Evolutionary conservation across 2,113 vertebrate genomes (phyloP).

Genomic region (Macrotus californicus): DNA sequence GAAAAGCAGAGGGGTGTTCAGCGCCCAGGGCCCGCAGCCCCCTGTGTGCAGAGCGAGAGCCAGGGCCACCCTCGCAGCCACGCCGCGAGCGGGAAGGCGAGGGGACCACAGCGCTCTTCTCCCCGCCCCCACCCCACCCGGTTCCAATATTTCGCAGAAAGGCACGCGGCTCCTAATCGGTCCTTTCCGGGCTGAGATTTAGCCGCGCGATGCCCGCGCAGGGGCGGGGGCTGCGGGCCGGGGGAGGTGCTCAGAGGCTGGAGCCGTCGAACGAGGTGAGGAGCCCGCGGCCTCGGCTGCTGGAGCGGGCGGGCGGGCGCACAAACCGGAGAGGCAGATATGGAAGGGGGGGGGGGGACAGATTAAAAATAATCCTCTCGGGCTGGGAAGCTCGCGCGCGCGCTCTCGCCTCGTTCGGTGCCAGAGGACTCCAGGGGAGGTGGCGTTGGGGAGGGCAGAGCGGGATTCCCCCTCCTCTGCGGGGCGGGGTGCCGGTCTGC

Average conservation of each 20-base stretch:
- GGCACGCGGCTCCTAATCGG: slow-evolving; percentile 70
- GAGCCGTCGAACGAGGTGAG: slow-evolving; percentile 70
- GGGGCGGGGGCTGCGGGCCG: slow-evolving; percentile 63
- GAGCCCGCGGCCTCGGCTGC: slow-evolving; percentile 62
- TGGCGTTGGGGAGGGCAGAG: slow-evolving; percentile 72
- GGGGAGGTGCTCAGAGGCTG: slow-evolving; percentile 66
- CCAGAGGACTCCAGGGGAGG: slow-evolving; percentile 73
- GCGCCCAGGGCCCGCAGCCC: background rate
- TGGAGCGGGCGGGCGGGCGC: slow-evolving; percentile 54
- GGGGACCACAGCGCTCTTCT: slow-evolving; percentile 49
- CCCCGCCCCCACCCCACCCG: slow-evolving; percentile 71
- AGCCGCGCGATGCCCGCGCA: slow-evolving; percentile 61
- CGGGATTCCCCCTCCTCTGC: slow-evolving; percentile 70
- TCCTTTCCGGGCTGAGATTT: slow-evolving; percentile 67
- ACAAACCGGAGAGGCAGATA: slow-evolving; percentile 60
- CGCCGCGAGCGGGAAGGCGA: slow-evolving; percentile 36
- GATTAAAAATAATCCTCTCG: slow-evolving; percentile 73
- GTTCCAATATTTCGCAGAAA: slow-evolving; percentile 74
- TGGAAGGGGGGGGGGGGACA: slow-evolving; percentile 68
- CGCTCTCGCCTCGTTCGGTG: slow-evolving; percentile 68
- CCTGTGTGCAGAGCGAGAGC: background rate
- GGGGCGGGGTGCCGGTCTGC: slow-evolving; percentile 62
- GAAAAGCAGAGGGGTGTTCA: background rate
- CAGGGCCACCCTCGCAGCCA: slow-evolving; percentile 37
- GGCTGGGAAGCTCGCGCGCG: slow-evolving; percentile 71